phyloP scores from a whole-genome alignment of 2,888 invertebrate species.

The Aphrophora alni region DNA sequence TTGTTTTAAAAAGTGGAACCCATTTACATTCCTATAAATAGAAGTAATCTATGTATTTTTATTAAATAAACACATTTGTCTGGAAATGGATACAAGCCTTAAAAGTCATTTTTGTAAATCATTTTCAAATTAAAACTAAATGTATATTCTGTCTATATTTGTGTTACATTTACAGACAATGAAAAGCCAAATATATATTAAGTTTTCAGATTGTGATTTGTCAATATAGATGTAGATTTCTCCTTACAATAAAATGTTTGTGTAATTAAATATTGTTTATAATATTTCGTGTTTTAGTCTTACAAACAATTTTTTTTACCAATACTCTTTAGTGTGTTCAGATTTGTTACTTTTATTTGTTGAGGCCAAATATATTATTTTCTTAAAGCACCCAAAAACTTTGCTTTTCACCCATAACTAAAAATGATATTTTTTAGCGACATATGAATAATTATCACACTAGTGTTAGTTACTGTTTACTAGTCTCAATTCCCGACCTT shows the following conservation, averaged over 20 bases:
- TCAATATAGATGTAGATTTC: neutral
- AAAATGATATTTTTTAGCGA: too few relatives aligned
- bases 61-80: constrained; percentile 1
- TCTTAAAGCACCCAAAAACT: neutral
- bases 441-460: too few relatives aligned
- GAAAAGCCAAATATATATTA: neutral
- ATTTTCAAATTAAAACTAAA: neutral
- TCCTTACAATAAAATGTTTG: neutral
- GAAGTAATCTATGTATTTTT: neutral
- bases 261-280: neutral
- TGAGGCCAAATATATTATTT: neutral
- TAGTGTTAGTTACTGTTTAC: too few relatives aligned
- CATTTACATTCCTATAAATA: neutral
- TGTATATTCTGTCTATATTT: neutral
- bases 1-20: too few relatives aligned
- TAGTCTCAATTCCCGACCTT: too few relatives aligned
- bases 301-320: neutral
- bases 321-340: neutral
- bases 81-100: neutral
- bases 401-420: too few relatives aligned
- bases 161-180: neutral
- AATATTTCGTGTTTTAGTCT: neutral
- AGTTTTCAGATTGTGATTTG: neutral
- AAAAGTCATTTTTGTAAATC: neutral
- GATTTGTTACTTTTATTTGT: neutral